phyloP scores from a whole-genome alignment of 2,888 invertebrate species.

The Papilio elwesi region DNA sequence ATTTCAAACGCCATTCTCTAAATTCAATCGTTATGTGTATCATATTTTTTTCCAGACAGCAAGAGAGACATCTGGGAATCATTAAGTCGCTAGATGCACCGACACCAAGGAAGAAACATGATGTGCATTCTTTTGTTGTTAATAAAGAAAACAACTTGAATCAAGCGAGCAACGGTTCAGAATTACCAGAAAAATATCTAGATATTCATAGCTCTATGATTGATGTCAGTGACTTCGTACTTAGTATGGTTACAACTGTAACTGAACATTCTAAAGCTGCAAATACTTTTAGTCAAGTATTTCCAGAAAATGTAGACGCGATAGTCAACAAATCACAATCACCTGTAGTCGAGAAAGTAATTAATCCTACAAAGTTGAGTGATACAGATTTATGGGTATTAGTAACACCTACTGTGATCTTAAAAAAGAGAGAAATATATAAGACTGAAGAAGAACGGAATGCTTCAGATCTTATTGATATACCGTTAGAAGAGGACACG shows the following conservation, averaged over 20 bases:
- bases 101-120: slow-evolving; percentile 75
- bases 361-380: slow-evolving; percentile 62
- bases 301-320: slow-evolving; percentile 46
- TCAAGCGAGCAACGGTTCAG: slow-evolving; percentile 54
- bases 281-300: slow-evolving; percentile 49
- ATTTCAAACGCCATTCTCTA: too few relatives aligned
- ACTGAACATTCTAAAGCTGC: slow-evolving; percentile 25
- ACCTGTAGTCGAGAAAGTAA: slow-evolving; percentile 50
- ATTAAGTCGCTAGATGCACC: slow-evolving; percentile 80
- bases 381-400: slow-evolving; percentile 73
- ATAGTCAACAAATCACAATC: slow-evolving; percentile 1
- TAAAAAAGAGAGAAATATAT: slow-evolving; percentile 68
- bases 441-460: slow-evolving; percentile 57
- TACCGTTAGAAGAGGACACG: slow-evolving; percentile 69
- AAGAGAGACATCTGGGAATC: slow-evolving; percentile 91
- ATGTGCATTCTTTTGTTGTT: slow-evolving; percentile 76
- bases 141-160: slow-evolving; percentile 65
- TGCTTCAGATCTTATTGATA: slow-evolving; percentile 65
- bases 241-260: slow-evolving; percentile 41
- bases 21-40: too few relatives aligned
- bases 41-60: slow-evolving; percentile 84
- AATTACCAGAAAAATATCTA: slow-evolving; percentile 63
- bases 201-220: slow-evolving; percentile 61
- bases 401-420: slow-evolving; percentile 66
- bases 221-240: slow-evolving; percentile 44